phyloP scores from a whole-genome alignment of 2,113 vertebrate species.

The Brachionichthys hirsutus region DNA sequence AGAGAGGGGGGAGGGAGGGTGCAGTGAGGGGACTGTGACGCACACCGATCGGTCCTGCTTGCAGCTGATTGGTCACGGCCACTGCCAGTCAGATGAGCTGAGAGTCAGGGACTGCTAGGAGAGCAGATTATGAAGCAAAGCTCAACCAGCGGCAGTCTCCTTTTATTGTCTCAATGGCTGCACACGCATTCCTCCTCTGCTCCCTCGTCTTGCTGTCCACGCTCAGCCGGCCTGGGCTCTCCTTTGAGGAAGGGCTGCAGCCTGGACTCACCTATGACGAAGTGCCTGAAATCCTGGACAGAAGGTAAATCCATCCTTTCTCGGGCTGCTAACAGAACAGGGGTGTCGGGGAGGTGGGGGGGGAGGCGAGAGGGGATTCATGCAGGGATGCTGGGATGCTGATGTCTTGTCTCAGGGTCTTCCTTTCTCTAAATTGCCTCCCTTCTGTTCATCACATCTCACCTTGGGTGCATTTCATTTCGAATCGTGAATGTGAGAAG shows the following conservation, averaged over 20 bases:
- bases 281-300: constrained; percentile 81
- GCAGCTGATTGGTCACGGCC: constrained; percentile 61
- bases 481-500: constrained; percentile 1
- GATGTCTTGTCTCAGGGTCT: constrained; percentile 51
- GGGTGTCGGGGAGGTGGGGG: constrained; percentile 27
- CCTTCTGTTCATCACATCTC: constrained; percentile 10
- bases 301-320: constrained; percentile 74
- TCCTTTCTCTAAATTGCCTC: constrained; percentile 12
- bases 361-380: constrained; percentile 42
- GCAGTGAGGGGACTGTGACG: constrained; percentile 68
- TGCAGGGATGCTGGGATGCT: constrained; percentile 64
- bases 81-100: constrained; percentile 68
- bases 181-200: constrained; percentile 76
- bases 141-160: constrained; percentile 75
- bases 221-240: constrained; percentile 62
- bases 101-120: constrained; percentile 73
- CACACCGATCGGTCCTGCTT: constrained; percentile 65
- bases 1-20: constrained; percentile 21
- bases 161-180: constrained; percentile 81
- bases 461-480: constrained; percentile 36
- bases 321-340: constrained; percentile 40
- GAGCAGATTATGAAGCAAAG: constrained; percentile 82
- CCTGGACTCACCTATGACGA: constrained; percentile 71
- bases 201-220: constrained; percentile 71
- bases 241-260: constrained; percentile 64